Percentiles rank a stretch among this genome's conserved stretches.
Evolutionary conservation across 2,797 vertebrate genomes (phyloP).

Genomic region (Balearica regulorum): DNA sequence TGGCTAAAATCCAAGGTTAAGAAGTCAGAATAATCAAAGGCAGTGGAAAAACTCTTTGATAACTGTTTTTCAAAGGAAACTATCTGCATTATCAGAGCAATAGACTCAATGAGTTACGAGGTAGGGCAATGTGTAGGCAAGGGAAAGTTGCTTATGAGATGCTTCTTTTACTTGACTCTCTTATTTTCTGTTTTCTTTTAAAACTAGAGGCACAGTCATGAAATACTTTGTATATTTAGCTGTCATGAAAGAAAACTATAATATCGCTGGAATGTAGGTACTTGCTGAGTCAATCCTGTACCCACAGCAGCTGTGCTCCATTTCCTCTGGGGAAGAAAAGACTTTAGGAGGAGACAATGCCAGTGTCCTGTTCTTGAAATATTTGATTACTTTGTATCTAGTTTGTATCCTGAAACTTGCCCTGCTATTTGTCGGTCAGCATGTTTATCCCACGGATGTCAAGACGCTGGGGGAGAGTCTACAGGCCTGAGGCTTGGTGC

Average conservation of each 20-base stretch:
- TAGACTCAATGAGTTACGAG: background rate
- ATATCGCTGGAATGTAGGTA: background rate
- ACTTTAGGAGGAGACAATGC: background rate
- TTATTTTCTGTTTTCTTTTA: background rate
- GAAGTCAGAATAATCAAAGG: background rate
- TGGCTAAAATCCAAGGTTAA: background rate
- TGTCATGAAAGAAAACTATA: background rate
- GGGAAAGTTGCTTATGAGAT: background rate
- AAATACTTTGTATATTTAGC: background rate
- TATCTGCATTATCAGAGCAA: background rate
- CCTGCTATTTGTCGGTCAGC: background rate
- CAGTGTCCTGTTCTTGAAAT: background rate
- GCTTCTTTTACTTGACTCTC: background rate
- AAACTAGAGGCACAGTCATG: background rate
- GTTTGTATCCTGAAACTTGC: background rate
- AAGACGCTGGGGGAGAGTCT: background rate
- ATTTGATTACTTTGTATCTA: background rate
- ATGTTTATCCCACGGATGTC: rapidly evolving
- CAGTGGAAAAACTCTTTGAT: background rate
- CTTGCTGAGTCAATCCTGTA: background rate
- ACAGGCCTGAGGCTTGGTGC: background rate
- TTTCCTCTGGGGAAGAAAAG: background rate
- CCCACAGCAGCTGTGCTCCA: background rate
- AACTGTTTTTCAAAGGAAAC: conserved; percentile 15
- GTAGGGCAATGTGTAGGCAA: background rate